These are phyloP conservation scores for Spisula solida DNA, from an alignment of 2,888 invertebrate genomes.

Conservation along the genomic window DNA sequence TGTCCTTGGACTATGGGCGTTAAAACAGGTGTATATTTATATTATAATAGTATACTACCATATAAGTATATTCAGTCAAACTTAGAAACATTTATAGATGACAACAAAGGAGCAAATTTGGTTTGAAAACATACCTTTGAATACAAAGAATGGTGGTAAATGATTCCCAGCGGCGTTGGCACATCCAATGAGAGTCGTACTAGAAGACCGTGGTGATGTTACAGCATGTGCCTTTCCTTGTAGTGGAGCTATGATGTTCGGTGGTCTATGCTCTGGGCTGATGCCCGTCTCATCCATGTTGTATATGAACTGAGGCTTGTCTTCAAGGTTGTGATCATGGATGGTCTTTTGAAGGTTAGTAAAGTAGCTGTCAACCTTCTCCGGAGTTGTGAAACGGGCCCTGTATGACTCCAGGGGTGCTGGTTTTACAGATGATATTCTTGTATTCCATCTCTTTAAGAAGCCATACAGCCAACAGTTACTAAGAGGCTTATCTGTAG, in stretches of 20 bases:
- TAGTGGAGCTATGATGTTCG: conserved; percentile 17
- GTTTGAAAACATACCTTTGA: conserved; percentile 7
- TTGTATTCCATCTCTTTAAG: background rate
- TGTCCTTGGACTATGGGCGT: too few species aligned
- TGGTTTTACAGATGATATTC: background rate
- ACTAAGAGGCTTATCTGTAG: too few species aligned
- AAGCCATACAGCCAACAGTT: background rate
- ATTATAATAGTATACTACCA: too few species aligned
- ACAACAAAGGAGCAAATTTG: too few species aligned
- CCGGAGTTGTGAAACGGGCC: background rate
- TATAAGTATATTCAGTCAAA: too few species aligned
- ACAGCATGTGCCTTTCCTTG: background rate
- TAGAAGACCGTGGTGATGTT: conserved; percentile 36
- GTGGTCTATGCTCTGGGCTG: conserved; percentile 21
- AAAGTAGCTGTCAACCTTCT: background rate
- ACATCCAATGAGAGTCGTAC: conserved; percentile 36
- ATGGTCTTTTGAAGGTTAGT: background rate
- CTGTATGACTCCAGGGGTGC: background rate
- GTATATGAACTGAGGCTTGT: conserved; percentile 21
- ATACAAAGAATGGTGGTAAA: conserved; percentile 37
- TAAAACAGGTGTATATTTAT: too few species aligned
- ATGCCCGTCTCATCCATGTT: conserved; percentile 37
- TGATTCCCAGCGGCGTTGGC: conserved; percentile 42
- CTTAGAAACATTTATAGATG: too few species aligned
- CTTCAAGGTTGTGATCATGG: background rate